Evolutionary conservation across 2,888 invertebrate species (phyloP).

Genomic region (Andrena hattorfiana): DNA sequence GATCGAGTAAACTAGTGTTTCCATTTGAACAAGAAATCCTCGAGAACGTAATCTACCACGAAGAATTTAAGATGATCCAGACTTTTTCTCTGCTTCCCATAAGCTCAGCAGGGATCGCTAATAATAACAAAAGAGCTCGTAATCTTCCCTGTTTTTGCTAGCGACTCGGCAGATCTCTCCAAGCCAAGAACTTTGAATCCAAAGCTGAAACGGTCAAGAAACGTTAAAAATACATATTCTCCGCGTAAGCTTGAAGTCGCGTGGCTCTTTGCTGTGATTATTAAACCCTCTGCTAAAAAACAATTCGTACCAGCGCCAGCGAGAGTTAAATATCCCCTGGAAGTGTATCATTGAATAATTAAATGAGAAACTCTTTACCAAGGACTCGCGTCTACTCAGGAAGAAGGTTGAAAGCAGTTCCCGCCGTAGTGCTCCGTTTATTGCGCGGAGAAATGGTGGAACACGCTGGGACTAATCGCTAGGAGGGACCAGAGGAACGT

Average conservation of each 20-base stretch:
- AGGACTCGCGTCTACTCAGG: background rate
- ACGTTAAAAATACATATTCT: background rate
- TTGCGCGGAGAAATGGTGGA: background rate
- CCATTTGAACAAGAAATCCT: background rate
- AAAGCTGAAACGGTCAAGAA: background rate
- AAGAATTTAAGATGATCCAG: background rate
- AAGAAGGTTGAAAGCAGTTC: background rate
- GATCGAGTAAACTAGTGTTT: background rate
- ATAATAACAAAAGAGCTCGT: background rate
- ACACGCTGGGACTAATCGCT: slow-evolving; percentile 6
- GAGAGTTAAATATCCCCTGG: slow-evolving; percentile 15
- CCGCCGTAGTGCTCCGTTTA: background rate
- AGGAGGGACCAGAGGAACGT: background rate
- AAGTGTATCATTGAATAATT: slow-evolving; percentile 7
- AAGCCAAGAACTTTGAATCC: no score
- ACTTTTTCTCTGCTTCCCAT: background rate
- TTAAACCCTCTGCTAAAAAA: background rate
- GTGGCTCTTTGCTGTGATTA: background rate
- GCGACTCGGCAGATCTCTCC: no score
- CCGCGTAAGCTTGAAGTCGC: no score
- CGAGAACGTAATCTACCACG: background rate
- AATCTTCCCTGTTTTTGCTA: no score
- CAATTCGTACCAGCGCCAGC: background rate
- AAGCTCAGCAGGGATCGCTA: background rate
- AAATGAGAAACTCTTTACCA: background rate